These are phyloP conservation scores for Synanthedon andrenaeformis DNA, from an alignment of 2,888 invertebrate species.

Conservation along the genomic window DNA sequence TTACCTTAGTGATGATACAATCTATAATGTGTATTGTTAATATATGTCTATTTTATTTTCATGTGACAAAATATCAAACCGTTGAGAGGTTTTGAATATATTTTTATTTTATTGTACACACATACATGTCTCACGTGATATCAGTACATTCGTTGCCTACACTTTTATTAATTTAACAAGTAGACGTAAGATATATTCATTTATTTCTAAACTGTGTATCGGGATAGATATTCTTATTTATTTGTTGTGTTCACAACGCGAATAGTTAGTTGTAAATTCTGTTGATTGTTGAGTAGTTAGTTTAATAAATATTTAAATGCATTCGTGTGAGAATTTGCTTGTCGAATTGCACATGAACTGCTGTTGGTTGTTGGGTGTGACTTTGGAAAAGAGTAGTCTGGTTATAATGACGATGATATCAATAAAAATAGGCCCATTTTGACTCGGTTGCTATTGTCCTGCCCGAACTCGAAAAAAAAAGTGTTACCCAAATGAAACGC, in stretches of 20 bases:
- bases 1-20: neutral
- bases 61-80: neutral
- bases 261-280: conserved; percentile 21
- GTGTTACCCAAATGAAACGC: no score
- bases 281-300: conserved; percentile 30
- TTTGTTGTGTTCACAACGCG: conserved; percentile 30
- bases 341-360: no score
- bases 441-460: no score
- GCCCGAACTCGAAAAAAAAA: no score
- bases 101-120: neutral
- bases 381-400: no score
- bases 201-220: no score
- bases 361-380: no score
- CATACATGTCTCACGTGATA: neutral
- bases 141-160: neutral
- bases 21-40: neutral
- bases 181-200: neutral
- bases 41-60: neutral
- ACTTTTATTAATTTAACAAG: neutral
- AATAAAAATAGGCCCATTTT: no score
- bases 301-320: conserved; percentile 2
- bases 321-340: no score
- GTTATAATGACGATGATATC: no score
- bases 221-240: conserved; percentile 10
- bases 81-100: neutral